Conservation (phyloP, 2,888 invertebrate species). For the Anorthoa munda region DNA sequence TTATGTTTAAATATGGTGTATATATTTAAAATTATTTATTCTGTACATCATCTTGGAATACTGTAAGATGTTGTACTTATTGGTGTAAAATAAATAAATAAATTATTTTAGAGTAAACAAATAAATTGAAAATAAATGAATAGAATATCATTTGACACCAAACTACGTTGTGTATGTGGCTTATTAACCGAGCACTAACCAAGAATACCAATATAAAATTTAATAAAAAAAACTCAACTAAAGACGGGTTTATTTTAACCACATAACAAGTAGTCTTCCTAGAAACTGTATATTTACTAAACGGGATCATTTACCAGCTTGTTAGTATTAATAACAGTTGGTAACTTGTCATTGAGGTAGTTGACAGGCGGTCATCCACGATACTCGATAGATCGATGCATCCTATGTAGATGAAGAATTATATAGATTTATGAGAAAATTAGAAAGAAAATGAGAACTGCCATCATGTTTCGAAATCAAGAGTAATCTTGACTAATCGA, state of each 20-base stretch:
- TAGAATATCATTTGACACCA: background rate
- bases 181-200: background rate
- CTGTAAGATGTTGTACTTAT: no score
- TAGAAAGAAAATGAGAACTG: constrained; percentile 13
- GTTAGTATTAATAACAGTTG: constrained; percentile 47
- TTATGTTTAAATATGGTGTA: no score
- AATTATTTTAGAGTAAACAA: no score
- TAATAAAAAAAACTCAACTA: constrained; percentile 1
- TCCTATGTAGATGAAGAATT: constrained; percentile 7
- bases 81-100: no score
- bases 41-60: no score
- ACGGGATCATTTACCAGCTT: constrained; percentile 34
- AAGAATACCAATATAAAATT: background rate
- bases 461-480: background rate
- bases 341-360: constrained; percentile 4
- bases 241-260: constrained; percentile 5
- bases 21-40: no score
- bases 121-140: background rate
- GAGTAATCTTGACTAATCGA: background rate
- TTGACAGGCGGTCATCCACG: constrained; percentile 22
- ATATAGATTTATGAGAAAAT: background rate
- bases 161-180: background rate
- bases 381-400: constrained; percentile 16
- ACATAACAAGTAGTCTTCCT: constrained; percentile 12
- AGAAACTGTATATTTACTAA: constrained; percentile 52